Conservation (phyloP, 2,797 vertebrate species). For the Antennarius maculatus region DNA sequence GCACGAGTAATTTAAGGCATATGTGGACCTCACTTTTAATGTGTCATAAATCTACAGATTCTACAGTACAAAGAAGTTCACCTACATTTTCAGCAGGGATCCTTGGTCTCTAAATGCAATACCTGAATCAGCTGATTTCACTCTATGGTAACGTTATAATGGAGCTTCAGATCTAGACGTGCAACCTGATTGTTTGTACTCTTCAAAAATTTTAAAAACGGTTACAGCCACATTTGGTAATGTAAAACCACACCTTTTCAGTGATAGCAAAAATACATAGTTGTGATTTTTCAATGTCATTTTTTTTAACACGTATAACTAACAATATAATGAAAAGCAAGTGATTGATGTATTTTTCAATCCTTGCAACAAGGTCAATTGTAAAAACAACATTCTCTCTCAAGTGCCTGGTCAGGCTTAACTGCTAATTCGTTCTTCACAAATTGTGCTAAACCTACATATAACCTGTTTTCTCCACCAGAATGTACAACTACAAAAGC, state of each 20-base stretch:
- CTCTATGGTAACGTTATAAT: conserved; percentile 19
- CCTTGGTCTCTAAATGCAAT: neutral
- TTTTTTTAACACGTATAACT: conserved; percentile 29
- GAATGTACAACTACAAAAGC: conserved; percentile 2
- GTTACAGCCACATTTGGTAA: conserved; percentile 47
- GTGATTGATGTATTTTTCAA: neutral
- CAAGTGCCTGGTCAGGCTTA: conserved; percentile 1
- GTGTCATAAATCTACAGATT: conserved; percentile 8
- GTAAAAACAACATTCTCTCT: conserved; percentile 40
- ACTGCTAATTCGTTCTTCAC: conserved; percentile 18
- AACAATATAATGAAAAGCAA: conserved; percentile 17
- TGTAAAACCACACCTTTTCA: conserved; percentile 51
- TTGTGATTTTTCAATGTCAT: conserved; percentile 42
- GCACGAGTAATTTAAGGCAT: neutral
- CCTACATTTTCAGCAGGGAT: conserved; percentile 17
- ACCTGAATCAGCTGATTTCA: conserved; percentile 12
- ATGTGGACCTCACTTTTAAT: neutral
- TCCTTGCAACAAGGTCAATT: neutral
- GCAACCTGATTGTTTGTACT: conserved; percentile 34
- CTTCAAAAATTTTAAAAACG: conserved; percentile 39
- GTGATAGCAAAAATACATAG: conserved; percentile 18
- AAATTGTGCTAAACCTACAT: conserved; percentile 10
- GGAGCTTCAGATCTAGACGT: neutral
- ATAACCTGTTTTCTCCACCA: neutral
- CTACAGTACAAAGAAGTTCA: conserved; percentile 8